Evolutionary conservation across 2,888 invertebrate species (phyloP).

Genomic region (Keiferia lycopersicella): DNA sequence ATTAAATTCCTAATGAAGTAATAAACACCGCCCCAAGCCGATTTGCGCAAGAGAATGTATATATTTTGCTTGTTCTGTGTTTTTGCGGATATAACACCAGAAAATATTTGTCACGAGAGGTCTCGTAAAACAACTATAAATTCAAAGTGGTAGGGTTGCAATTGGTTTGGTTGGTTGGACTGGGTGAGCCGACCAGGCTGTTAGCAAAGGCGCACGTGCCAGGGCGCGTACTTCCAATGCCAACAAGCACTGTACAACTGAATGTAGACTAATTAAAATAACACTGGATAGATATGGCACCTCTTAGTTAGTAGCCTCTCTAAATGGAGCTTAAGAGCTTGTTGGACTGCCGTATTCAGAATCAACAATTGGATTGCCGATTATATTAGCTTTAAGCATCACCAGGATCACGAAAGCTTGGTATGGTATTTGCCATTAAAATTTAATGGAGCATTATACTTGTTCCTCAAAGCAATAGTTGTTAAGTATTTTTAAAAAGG

Average conservation of each 20-base stretch:
- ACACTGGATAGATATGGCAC: constrained; percentile 29
- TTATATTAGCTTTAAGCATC: constrained; percentile 13
- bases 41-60: constrained; percentile 44
- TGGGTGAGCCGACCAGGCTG: background rate
- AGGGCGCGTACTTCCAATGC: constrained; percentile 30
- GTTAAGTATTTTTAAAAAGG: background rate
- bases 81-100: constrained; percentile 36
- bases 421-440: constrained; percentile 6
- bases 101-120: constrained; percentile 3
- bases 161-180: background rate
- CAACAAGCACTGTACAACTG: constrained; percentile 30
- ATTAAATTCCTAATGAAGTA: constrained; percentile 40
- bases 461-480: background rate
- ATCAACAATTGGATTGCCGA: constrained; percentile 21
- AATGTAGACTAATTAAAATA: constrained; percentile 33
- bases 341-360: constrained; percentile 12
- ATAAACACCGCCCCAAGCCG: constrained; percentile 38
- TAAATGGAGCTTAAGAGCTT: constrained; percentile 22
- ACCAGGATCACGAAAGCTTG: background rate
- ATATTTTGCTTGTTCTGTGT: constrained; percentile 46
- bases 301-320: constrained; percentile 22
- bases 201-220: constrained; percentile 36
- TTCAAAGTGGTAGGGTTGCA: background rate
- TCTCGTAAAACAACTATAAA: background rate
- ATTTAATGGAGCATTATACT: constrained; percentile 2